Evolutionary conservation across 2,797 vertebrate genomes (phyloP), one percentile per base, ranked within the genome.

Genomic region (Hylomyscus alleni): DNA sequence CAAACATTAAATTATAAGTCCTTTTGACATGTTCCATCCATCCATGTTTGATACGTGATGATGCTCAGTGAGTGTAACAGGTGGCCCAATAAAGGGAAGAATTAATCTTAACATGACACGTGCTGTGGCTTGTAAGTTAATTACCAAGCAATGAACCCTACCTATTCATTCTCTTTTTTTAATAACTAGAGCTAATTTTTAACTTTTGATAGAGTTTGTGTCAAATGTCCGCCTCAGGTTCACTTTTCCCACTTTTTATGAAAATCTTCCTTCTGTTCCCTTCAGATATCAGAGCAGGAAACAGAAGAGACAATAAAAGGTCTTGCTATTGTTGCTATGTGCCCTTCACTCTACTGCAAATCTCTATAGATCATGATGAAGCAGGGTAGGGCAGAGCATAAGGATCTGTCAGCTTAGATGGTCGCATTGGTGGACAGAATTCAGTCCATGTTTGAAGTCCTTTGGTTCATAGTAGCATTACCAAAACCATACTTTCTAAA

Each of bases 91-190:
- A 78, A 86, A 92, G 54, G 56, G 89, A 56, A 89, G 86, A 87
- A 78, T 93, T 90, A 81, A 89, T 78, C 78, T 44, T 78, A 88
- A 76, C 3, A 3, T 54, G 50, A 78, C 47, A 85, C 3, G 75
- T 26, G 15, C 15, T 85, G 44, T 93, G 54, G 62, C 58, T 94
- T 96, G 81, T 54, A 77, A 86, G 12, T 54, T 94, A 91, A 89
- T 93, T 90, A 73, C 26, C 40, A 76, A 89, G 47, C 40, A 40
- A 52, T 44, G 47, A 81, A 77, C 6, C 72, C 72, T 89, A 13
- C 44, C 54, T 60, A 82, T 89, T 84, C 9, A 60, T 37, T 92
- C 40, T 87, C 47, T 44, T 84, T 96, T 95, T 91, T 90, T 50
- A 85, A 7, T 80, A 31, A 78, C 77, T 34, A 26, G 62, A 15